Evolutionary conservation across 2,888 invertebrate species (phyloP), one percentile per base, ranked within the genome.

Genomic region (Parnassius smintheus): DNA sequence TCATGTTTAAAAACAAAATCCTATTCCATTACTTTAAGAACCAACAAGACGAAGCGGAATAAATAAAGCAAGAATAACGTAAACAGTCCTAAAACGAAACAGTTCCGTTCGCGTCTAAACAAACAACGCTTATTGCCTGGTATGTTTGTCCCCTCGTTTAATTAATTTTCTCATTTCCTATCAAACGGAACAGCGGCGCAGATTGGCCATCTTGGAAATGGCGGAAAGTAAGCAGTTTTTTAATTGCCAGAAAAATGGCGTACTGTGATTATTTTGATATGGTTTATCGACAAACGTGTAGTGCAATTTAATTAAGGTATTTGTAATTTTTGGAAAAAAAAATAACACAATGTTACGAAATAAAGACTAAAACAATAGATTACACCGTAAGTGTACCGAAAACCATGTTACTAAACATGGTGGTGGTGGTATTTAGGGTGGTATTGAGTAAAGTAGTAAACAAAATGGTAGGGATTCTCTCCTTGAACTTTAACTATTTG

Each of bases 121-220:
- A 85, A 88, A 87, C 85, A 85, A 71, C 75, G 72, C 72, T 75
- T 77, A 82, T 80, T 78, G 82, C 77, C 73, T 61, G 67, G 68
- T 60, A 62, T 85, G 82, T 86, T 82, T 82, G 82, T 80, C 76
- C 79, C 75, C 77, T 82, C 79, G 72, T 63, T 87, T 87, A 88
- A 90, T 90, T 88, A 89, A 89, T 88, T 89, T 87, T 85, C 88
- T 86, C 84, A 83, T 86, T 85, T 86, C 83, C 85, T 81, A 81
- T 82, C 66, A 67, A 66, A 65, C 67, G 48, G 56, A 59, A 56
- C 64, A 42, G 56, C 55, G 52, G 52, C 59, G 59, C 59, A 59
- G 51, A 51, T 59, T 60, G 49, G 56, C 59, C 56, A 64, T 64
- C 64, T 64, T 64, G 60, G 35, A 58, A 55, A 45, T 44, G 51